Base-by-base conservation (phyloP, 1,140 invertebrate species). In the Hermetia illucens region DNA sequence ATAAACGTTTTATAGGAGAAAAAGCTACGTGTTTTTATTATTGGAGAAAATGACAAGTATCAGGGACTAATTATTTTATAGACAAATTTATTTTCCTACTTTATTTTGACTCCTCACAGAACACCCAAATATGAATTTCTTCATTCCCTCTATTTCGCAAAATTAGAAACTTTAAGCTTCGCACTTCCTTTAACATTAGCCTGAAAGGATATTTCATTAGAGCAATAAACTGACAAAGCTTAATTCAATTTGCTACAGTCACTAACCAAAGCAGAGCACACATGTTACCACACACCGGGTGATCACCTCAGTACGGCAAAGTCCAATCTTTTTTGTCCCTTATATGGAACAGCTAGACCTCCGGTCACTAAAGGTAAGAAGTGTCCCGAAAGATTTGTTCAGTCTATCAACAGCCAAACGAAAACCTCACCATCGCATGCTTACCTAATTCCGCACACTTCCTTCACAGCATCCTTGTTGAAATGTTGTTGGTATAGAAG, bases 181-280 rank as follows among this genome's bases (percentile, higher is more conserved):
- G n/a, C n/a, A n/a, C n/a, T n/a, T n/a, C n/a, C n/a, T n/a, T n/a
- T n/a, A n/a, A n/a, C n/a, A n/a, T n/a, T n/a, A n/a, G n/a, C n/a
- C n/a, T n/a, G 24, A 27, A 13, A 27, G 24, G 8, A 27, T 8
- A 27, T 27, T 27, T 27, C 24, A 13, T 27, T 27, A 27, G 24
- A 13, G 13, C 24, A 27, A 27, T 27, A 27, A 27, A 13, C 24
- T 27, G 24, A 27, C 24, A 27, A 8, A 9, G 24, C 24, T 27
- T 27, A 27, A 27, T 27, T 27, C 24, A 27, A 27, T 27, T 27
- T 27, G 24, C 13, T 27, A 27, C 24, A 27, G 24, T 27, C 24
- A 27, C 24, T 27, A n/a, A n/a, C n/a, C n/a, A n/a, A n/a, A 13
- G 24, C 24, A 27, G 24, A 13, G 24, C 24, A n/a, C 24, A 27